Conservation (phyloP, 2,888 invertebrate genomes). For the Cancer borealis region DNA sequence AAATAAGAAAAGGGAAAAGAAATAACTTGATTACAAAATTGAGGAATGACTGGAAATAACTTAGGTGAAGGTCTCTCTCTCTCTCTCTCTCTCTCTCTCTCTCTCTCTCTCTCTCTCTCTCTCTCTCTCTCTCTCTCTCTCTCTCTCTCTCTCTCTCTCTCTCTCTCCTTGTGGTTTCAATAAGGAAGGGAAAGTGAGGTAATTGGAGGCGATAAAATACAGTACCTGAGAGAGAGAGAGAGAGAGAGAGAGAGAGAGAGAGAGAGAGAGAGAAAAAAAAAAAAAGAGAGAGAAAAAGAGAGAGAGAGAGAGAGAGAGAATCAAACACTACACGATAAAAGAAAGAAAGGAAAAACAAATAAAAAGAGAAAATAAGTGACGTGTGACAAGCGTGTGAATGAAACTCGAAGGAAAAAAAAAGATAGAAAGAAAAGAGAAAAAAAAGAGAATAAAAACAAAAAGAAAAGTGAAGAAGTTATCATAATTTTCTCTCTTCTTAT, state of each 20-base stretch:
- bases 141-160: neutral
- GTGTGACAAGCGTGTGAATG: neutral
- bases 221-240: slow-evolving; percentile 9
- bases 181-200: neutral
- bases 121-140: slow-evolving; percentile 39
- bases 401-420: neutral
- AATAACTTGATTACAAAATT: neutral
- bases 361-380: no score
- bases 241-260: no score
- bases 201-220: neutral
- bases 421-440: neutral
- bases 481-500: no score
- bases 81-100: slow-evolving; percentile 47
- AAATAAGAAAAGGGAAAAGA: neutral
- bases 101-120: slow-evolving; percentile 50
- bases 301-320: neutral
- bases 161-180: neutral
- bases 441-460: neutral
- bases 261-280: no score
- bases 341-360: no score
- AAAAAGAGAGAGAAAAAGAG: no score
- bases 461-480: no score
- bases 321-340: no score
- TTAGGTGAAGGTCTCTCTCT: neutral
- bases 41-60: neutral